Evolutionary conservation across 2,113 vertebrate species (phyloP), one percentile per base, ranked within the genome.

Genomic region (Prietella phreatophila): DNA sequence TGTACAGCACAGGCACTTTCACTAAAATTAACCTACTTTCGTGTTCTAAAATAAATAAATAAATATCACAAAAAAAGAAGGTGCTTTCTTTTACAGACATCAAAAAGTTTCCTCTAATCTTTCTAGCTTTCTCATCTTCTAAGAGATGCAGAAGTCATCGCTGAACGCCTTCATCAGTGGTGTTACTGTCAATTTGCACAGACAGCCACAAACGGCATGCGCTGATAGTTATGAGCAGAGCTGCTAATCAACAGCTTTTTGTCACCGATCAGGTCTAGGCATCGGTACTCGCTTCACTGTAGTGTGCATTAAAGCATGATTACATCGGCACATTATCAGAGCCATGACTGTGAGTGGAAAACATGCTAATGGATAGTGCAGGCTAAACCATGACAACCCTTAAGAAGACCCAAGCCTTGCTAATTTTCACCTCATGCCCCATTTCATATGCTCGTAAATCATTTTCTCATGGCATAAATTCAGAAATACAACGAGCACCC

Each of bases 311-410:
- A 93, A 93, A 89, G 87, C 69, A 30, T n/a, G 80, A 91, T 91
- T 91, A 91, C 87, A 91, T 93, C 85, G 90, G 91, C 83, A 91
- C 55, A 90, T 93, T 91, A 93, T 87, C 83, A 56, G 73, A 61
- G n/a, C 47, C 63, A 84, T 20, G 86, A 89, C 92, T 90, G 89
- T 84, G 82, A 92, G 85, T 42, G 89, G 85, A 90, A 89, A 93
- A 91, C 76, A 90, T 90, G 89, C 91, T 92, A 92, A 93, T 91
- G 91, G 90, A 93, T 91, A 84, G 87, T 78, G 87, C 5, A 13
- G 61, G 87, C 82, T 89, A 91, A 90, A 92, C 92, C 91, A 86
- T 86, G 86, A 71, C 81, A 81, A 90, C 84, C 89, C 81, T 71
- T 69, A 84, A 82, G 92, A 89, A 91, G 88, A 88, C 30, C n/a